Evolutionary conservation across 2,888 invertebrate genomes (phyloP), one percentile per base, ranked within the genome.

Genomic region (Lasioglossum zephyrum): DNA sequence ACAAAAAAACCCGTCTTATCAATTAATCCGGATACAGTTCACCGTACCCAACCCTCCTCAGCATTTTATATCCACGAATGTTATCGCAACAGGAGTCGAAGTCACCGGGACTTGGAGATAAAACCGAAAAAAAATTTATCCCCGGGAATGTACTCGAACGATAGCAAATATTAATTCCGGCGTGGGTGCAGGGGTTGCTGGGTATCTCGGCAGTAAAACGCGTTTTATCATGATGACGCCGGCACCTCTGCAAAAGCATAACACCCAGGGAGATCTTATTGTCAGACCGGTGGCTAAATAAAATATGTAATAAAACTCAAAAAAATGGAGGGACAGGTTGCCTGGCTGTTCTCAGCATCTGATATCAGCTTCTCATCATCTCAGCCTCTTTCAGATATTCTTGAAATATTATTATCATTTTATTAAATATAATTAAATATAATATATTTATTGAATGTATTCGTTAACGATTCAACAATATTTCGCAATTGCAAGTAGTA

Each of bases 151-250:
- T 22, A 4, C 31, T 9, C 18, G 53, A 70, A 77, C 18, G 53
- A 26, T 53, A 41, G 18, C 26, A 8, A 63, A 39, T 53, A 31
- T 53, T 49, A 63, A 60, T 63, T 63, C 63, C 39, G 22, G 26
- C 44, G 3, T 4, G 9, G 26, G 47, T 69, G 22, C 76, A 5
- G 36, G 8, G 16, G 36, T n/a, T 63, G 47, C 44, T 26, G 22
- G 9, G 8, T 63, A 11, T 22, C 47, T 63, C 31, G 31, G 22
- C 63, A 36, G 26, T 39, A 26, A 75, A 81, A 70, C 26, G 31
- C 49, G 4, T 60, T 82, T 70, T 11, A 44, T 39, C 41, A 16
- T 47, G 72, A 74, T 57, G 53, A 80, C n/a, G 2, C 53, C 6
- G 6, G 13, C 66, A 39, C n/a, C 49, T 49, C 18, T n/a, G 53